phyloP scores from a whole-genome alignment of 2,888 invertebrate species.

The Pycnomerus fuliginosus region DNA sequence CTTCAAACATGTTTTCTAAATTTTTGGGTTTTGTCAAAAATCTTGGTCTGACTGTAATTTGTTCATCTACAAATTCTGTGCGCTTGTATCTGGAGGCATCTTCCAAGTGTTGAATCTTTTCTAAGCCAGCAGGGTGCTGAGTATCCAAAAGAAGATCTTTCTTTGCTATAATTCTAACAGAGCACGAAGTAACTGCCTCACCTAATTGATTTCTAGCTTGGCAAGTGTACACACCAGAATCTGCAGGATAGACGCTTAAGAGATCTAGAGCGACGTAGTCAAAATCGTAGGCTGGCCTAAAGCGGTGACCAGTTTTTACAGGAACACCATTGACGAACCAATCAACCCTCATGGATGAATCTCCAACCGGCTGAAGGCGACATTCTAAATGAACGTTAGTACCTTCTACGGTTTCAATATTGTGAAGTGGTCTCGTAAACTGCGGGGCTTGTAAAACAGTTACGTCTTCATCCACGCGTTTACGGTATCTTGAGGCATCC shows the following conservation, averaged over 20 bases:
- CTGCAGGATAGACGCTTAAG: constrained; percentile 94
- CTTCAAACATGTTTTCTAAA: constrained; percentile 80
- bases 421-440: constrained; percentile 83
- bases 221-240: constrained; percentile 94
- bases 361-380: constrained; percentile 86
- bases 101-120: constrained; percentile 90
- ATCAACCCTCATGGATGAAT: constrained; percentile 88
- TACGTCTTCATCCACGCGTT: constrained; percentile 76
- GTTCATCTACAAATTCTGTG: constrained; percentile 77
- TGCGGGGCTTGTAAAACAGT: constrained; percentile 83
- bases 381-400: constrained; percentile 92
- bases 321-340: constrained; percentile 97
- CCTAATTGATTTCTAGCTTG: constrained; percentile 93
- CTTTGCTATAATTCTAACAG: constrained; percentile 84
- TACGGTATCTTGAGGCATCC: constrained; percentile 70
- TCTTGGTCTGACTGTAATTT: constrained; percentile 77
- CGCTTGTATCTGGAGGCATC: constrained; percentile 83
- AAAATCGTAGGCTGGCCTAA: constrained; percentile 94
- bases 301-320: constrained; percentile 88
- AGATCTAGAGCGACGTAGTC: constrained; percentile 97
- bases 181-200: constrained; percentile 90
- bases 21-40: constrained; percentile 88
- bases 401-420: constrained; percentile 86
- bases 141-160: constrained; percentile 85
- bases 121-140: constrained; percentile 86